These are phyloP conservation scores for Nasonia oneida DNA, from an alignment of 2,888 invertebrate genomes.

Conservation along the genomic window DNA sequence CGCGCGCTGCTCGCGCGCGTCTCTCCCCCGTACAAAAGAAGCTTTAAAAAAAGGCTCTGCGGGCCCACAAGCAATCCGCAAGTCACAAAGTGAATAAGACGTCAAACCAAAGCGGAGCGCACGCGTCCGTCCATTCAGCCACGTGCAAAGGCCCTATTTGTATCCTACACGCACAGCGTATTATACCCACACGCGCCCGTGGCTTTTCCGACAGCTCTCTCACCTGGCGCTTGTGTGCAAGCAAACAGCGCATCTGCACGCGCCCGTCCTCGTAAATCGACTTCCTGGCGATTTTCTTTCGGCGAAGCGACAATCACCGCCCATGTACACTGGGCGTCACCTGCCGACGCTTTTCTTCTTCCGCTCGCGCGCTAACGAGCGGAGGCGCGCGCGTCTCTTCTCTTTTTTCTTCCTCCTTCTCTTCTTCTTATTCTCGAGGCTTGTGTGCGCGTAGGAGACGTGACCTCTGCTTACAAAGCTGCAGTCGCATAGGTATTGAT, in stretches of 20 bases:
- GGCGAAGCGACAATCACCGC: constrained; percentile 6
- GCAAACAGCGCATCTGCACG: constrained; percentile 39
- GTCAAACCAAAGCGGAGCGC: neutral
- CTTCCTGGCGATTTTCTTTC: constrained; percentile 36
- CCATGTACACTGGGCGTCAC: neutral
- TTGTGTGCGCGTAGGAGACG: neutral
- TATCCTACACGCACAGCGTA: neutral
- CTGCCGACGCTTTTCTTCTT: constrained; percentile 12
- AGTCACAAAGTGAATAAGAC: constrained; percentile 38
- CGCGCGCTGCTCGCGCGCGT: constrained; percentile 5
- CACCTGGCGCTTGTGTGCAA: neutral
- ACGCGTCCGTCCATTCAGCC: neutral
- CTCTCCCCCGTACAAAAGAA: neutral
- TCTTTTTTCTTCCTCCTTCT: constrained; percentile 18
- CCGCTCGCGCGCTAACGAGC: neutral
- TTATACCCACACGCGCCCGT: neutral
- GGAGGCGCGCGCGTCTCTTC: constrained; percentile 44
- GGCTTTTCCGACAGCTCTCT: constrained; percentile 17
- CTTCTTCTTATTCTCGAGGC: neutral
- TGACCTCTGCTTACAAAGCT: neutral
- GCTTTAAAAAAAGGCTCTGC: neutral
- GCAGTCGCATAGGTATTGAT: neutral
- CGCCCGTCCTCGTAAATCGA: constrained; percentile 41
- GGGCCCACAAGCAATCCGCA: constrained; percentile 35
- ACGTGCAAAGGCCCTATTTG: neutral